Base-by-base conservation (phyloP, 2,797 vertebrate species). In the Botia kubotai region DNA sequence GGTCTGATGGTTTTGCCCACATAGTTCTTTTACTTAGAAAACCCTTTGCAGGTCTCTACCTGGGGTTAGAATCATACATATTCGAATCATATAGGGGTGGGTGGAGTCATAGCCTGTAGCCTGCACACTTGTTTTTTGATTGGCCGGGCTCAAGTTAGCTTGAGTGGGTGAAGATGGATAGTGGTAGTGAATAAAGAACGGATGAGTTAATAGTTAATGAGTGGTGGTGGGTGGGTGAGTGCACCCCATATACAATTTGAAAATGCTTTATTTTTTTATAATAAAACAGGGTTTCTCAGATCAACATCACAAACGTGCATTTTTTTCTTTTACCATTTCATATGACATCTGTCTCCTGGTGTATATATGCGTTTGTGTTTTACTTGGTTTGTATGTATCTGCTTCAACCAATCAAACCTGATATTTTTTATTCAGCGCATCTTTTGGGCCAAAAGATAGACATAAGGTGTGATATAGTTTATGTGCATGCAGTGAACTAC, bases 231-330 rank as follows among this genome's bases (percentile, higher is more conserved):
- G 78, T 71, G 84, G 84, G 80, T 84, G 87, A 87, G 78, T 81
- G 83, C 83, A 87, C 86, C 89, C 87, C 57, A 65, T 79, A 82
- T 84, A 87, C 85, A 82, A 89, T 89, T 90, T 91, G 57, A 90
- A 93, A 90, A 92, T 89, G 89, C 89, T 94, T 94, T 93, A 90
- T 94, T 93, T 92, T 39, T 92, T 90, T 88, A 91, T 87, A 92
- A 92, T 90, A 87, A 90, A 92, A 91, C 93, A 92, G 93, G 93
- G 93, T 94, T 93, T 91, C 84, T 90, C 90, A 91, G 88, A 91
- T 92, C 87, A 90, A 95, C 93, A 80, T 76, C 85, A 88, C 86
- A 87, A 82, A 67, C 80, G 85, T 91, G 86, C 88, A 90, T 90
- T 89, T 91, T 90, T 43, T 89, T 23, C 11, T 68, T 88, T 81